Conservation (phyloP, 2,113 vertebrate genomes). For the Sylvietta virens region DNA sequence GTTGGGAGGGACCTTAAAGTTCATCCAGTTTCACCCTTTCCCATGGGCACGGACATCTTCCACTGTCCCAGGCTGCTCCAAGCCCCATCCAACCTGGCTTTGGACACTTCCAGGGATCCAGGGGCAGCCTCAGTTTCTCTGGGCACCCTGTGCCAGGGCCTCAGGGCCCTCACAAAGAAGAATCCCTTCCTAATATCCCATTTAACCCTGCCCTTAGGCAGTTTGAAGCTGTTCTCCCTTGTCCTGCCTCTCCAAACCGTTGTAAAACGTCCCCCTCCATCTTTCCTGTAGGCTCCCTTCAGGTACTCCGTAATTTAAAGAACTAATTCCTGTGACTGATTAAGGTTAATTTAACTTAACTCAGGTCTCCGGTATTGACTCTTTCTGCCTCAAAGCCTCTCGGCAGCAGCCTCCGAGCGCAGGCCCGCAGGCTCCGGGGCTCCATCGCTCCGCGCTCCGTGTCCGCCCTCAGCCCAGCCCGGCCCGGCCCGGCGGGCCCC, state of each 20-base stretch:
- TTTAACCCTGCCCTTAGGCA: not conserved
- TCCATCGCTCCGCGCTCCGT: not conserved
- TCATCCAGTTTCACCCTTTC: fast-evolving
- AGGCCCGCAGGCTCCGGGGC: not conserved
- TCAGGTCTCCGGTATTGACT: not conserved
- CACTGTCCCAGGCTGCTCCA: fast-evolving
- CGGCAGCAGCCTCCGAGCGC: not conserved
- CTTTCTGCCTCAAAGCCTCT: fast-evolving
- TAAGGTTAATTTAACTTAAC: not conserved
- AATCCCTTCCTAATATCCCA: not conserved
- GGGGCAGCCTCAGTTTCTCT: not conserved
- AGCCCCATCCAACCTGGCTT: fast-evolving
- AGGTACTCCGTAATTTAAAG: not conserved
- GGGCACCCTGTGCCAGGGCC: not conserved
- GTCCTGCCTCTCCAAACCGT: not conserved
- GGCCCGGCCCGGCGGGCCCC: not conserved
- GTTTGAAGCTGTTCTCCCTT: not conserved
- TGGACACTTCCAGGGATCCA: not conserved
- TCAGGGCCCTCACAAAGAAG: fast-evolving
- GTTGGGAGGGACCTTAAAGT: not conserved
- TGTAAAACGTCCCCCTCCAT: not conserved
- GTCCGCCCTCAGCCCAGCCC: not conserved
- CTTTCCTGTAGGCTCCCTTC: not conserved
- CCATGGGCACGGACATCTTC: not conserved
- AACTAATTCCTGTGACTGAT: not conserved